Evolutionary conservation across 2,113 vertebrate genomes (phyloP).

Genomic region (Carlito syrichta): DNA sequence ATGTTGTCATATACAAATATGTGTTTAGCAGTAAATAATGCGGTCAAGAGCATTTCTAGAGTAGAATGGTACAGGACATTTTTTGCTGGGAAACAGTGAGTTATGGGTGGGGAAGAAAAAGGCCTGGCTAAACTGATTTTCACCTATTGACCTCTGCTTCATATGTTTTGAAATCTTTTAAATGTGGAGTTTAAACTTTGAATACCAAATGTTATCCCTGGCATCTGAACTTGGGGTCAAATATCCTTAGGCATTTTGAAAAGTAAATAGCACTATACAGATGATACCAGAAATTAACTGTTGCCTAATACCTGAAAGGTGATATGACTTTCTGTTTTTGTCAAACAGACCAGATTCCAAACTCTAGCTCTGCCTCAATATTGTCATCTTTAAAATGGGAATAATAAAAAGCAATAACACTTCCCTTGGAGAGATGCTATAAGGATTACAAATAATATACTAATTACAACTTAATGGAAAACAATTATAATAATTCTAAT

Average conservation of each 20-base stretch:
- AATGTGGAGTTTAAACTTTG: slow-evolving; percentile 52
- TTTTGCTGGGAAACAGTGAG: background rate
- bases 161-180: slow-evolving; percentile 57
- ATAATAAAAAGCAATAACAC: background rate
- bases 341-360: background rate
- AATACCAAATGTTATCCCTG: slow-evolving; percentile 32
- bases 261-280: slow-evolving; percentile 49
- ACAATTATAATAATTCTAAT: background rate
- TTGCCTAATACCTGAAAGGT: background rate
- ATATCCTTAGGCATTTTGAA: slow-evolving; percentile 49
- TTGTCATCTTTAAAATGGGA: slow-evolving; percentile 10
- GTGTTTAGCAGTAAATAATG: slow-evolving; percentile 10
- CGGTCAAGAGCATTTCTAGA: background rate
- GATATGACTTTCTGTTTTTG: slow-evolving; percentile 14
- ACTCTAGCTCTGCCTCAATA: background rate
- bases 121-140: slow-evolving; percentile 34
- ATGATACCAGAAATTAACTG: slow-evolving; percentile 50
- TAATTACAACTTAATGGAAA: background rate
- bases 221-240: slow-evolving; percentile 34
- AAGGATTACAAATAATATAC: background rate
- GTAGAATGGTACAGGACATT: background rate
- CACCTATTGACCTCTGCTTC: slow-evolving; percentile 24
- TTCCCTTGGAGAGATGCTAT: background rate
- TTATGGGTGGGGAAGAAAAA: background rate
- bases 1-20: background rate